Evolutionary conservation across 2,113 vertebrate genomes (phyloP).

Genomic region (Shinisaurus crocodilurus): DNA sequence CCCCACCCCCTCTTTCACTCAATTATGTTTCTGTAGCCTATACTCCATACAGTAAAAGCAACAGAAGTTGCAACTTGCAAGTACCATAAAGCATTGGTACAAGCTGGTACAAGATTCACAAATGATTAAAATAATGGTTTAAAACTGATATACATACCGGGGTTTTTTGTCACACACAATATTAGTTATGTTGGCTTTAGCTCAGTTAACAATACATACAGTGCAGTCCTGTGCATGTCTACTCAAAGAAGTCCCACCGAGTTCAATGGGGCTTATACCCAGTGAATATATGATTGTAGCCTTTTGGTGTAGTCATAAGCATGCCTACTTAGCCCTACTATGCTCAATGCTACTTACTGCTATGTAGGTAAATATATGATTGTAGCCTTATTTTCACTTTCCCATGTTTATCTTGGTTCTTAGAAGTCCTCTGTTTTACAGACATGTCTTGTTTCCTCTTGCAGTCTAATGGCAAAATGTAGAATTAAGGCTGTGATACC

Average conservation of each 20-base stretch:
- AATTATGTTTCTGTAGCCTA: not conserved
- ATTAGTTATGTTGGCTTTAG: not conserved
- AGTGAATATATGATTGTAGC: not conserved
- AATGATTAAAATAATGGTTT: not conserved
- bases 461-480: not conserved
- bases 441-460: not conserved
- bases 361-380: too few species aligned
- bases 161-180: not conserved
- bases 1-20: not conserved
- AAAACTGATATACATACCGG: too few species aligned
- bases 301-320: not conserved
- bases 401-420: not conserved
- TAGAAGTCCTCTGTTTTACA: not conserved
- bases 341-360: too few species aligned
- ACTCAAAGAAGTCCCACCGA: not conserved
- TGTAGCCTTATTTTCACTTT: not conserved
- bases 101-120: not conserved
- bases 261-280: not conserved
- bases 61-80: not conserved
- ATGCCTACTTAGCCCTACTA: too few species aligned
- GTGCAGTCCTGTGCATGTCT: not conserved
- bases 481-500: not conserved
- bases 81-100: not conserved
- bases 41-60: not conserved
- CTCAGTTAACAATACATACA: not conserved